A percentile compares a stretch with the other conserved stretches of the same genome.
phyloP scores from a whole-genome alignment of 2,888 invertebrate genomes.

The Ptycholaimellus sp. region DNA sequence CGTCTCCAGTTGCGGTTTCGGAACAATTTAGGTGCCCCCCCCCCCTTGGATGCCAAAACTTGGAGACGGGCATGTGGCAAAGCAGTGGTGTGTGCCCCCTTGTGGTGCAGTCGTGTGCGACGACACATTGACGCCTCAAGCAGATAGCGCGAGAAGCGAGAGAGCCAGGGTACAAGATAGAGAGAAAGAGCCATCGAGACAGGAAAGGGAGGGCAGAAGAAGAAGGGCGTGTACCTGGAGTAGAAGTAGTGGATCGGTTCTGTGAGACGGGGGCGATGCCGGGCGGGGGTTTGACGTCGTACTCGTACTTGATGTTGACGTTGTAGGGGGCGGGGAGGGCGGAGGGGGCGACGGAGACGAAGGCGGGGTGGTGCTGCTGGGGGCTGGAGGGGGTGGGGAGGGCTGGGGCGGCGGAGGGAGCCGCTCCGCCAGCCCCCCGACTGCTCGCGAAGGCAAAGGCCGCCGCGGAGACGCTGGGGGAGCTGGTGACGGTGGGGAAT shows the following conservation, averaged over 20 bases:
- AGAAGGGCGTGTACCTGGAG: not conserved
- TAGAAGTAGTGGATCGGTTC: not conserved
- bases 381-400: conserved; percentile 6
- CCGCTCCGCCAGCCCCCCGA: not conserved
- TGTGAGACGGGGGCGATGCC: not conserved
- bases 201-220: not conserved
- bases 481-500: no score
- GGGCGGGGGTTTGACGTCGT: conserved; percentile 9
- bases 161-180: not conserved
- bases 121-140: no score
- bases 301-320: conserved; percentile 10
- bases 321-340: conserved; percentile 5
- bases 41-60: no score
- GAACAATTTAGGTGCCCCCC: no score
- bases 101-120: no score
- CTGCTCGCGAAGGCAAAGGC: no score
- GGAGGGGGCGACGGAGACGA: conserved; percentile 7
- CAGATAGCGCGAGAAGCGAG: no score
- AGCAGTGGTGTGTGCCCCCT: no score
- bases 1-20: no score
- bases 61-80: no score
- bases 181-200: not conserved
- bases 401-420: not conserved
- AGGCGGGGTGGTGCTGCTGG: conserved; percentile 3
- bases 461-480: no score